Base-by-base conservation (phyloP, 2,113 vertebrate genomes). In the Platysternon megacephalum region DNA sequence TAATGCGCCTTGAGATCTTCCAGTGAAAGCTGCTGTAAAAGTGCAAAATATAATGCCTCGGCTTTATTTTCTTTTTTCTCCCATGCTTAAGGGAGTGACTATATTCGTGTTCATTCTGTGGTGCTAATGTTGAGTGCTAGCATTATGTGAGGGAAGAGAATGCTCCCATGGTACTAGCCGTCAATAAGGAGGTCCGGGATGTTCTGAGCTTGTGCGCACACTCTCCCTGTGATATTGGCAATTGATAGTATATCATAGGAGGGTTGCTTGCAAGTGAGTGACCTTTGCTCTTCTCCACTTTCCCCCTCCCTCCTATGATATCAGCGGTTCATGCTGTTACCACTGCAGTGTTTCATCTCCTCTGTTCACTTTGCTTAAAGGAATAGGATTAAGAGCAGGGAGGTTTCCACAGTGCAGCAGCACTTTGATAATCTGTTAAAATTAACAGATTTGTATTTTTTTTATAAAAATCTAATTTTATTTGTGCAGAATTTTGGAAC, bases 271-370 rank as follows among this genome's bases (percentile, higher is more conserved):
- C 46, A 61, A 22, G 35, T 51, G 35, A 12, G 79, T 90, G 52
- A 83, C 19, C 24, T 4, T 49, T 58, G 21, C 10, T 1, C 68
- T 65, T 35, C 14, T 65, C 35, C 61, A 68, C 61, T 68, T 35
- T 8, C 32, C 35, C 29, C 12, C 29, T 68, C 76, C 42, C 9
- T 6, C 28, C 10, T 13, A 17, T 44, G 84, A 5, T 68, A 78
- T 49, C 32, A 48, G 35, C 8, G 2, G 56, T 65, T 55, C 76
- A 86, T 48, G 24, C 12, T 4, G 39, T 35, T 90, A 72, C 72
- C 72, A 72, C 58, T 24, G 93, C 79, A 84, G 19, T 39, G 93
- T 95, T 9, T 11, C 78, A 84, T 46, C 35, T 84, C 22, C 82
- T 61, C 8, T 0, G 22, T 17, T 65, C 2, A 19, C 85, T 87